A percentile compares a stretch with the other conserved stretches of the same genome.
These are phyloP conservation scores for Neolamprologus tretocephalus DNA, from an alignment of 2,113 vertebrate species.

Conservation along the genomic window DNA sequence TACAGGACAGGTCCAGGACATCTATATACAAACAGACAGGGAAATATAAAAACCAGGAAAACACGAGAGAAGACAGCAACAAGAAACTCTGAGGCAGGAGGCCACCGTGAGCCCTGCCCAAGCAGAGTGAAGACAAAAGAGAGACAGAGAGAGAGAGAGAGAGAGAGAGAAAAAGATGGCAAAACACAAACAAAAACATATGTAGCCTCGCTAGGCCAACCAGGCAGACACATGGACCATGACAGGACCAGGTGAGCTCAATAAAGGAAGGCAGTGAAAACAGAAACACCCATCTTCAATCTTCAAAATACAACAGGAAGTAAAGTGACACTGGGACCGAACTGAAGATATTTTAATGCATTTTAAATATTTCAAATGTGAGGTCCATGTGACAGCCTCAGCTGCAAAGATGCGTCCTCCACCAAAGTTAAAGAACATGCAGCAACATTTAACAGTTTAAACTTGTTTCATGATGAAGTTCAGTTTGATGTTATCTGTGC, in stretches of 20 bases:
- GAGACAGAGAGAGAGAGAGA: background rate
- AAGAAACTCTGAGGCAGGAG: background rate
- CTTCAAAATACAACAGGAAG: background rate
- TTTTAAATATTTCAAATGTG: background rate
- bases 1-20: background rate
- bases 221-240: background rate
- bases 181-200: background rate
- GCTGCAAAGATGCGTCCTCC: background rate
- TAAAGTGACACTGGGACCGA: background rate
- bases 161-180: background rate
- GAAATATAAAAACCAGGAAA: background rate
- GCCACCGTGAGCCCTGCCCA: background rate
- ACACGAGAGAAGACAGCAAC: background rate
- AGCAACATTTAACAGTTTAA: background rate
- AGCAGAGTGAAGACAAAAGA: background rate
- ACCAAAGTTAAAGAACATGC: background rate
- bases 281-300: background rate
- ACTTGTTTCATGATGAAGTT: background rate
- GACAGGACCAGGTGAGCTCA: background rate
- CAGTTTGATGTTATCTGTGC: background rate
- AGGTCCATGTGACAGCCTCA: background rate
- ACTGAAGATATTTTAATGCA: background rate
- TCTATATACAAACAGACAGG: background rate
- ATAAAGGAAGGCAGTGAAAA: background rate
- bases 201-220: background rate